Conservation (phyloP, 1,140 invertebrate genomes). For the Brachionus angularis region DNA sequence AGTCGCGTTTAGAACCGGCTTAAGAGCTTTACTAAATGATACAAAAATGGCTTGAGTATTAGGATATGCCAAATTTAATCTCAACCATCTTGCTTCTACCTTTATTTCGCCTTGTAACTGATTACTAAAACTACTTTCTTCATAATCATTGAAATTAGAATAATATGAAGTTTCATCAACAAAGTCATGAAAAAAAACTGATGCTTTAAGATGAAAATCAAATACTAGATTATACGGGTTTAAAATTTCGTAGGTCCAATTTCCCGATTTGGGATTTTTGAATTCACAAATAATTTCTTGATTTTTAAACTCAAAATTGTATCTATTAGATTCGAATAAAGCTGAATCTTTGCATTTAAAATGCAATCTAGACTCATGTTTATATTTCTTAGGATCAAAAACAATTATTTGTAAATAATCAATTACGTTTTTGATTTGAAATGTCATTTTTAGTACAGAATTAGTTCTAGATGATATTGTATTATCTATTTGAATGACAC, state of each 20-base stretch:
- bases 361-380: background rate
- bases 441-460: background rate
- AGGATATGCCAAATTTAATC: background rate
- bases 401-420: background rate
- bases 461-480: background rate
- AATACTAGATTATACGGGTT: background rate
- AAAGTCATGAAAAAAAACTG: background rate
- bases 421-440: background rate
- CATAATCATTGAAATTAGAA: constrained; percentile 9
- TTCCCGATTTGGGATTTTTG: constrained; percentile 5
- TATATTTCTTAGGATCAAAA: background rate
- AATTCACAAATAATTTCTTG: constrained; percentile 17
- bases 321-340: background rate
- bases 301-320: background rate
- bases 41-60: background rate
- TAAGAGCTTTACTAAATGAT: background rate
- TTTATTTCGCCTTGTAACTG: background rate
- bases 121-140: background rate
- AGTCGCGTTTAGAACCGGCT: constrained; percentile 10
- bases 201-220: background rate
- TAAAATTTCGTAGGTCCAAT: background rate
- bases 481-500: background rate
- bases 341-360: constrained; percentile 15
- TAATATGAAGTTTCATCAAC: background rate
- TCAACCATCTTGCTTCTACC: constrained; percentile 12